Base-by-base conservation (phyloP, 2,888 invertebrate species). In the Chaitophorus viminalis region DNA sequence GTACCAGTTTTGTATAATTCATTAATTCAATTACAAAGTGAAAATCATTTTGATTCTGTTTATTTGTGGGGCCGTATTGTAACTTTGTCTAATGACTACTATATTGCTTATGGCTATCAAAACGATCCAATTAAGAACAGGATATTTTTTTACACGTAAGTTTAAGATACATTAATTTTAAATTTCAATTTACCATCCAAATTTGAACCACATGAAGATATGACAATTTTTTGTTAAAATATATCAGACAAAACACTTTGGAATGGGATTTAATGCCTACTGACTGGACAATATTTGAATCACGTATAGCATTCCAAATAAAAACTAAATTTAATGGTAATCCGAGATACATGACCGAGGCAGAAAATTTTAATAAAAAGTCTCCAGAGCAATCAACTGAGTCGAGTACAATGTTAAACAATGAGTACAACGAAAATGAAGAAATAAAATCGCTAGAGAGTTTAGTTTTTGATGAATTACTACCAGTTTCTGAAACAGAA, bases 1-100 rank as follows among this genome's bases (percentile, higher is more conserved):
- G 29, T 86, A 72, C 86, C 86, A 39, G 21, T 86, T 29, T 86
- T 86, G 39, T 86, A 86, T 70, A 54, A 79, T 79, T 86, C 86
- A 18, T 72, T 86, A 29, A 86, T 86, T 70, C 68, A 29, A 54
- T 72, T 86, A 54, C 86, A 86, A 36, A 72, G 86, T 68, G 86
- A 86, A 70, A 86, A 86, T 86, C 86, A 86, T 54, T 86, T 86
- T 36, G 36, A 70, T 21, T 68, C 72, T 14, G 72, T 86, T 1
- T 86, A 86, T 54, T 72, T 86, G 14, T 86, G 86, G 86, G 86
- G 86, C 14, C 86, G 78, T 29, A 54, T 86, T 8, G 36, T 33
- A 72, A 72, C 86, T 21, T 70, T 52, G 8, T 29, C 86, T 4
- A 29, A 60, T 36, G 86, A 86, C 72, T 86, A 86, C 68, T 86